Evolutionary conservation across 2,888 invertebrate genomes (phyloP).

Genomic region (Rosalia funebris): DNA sequence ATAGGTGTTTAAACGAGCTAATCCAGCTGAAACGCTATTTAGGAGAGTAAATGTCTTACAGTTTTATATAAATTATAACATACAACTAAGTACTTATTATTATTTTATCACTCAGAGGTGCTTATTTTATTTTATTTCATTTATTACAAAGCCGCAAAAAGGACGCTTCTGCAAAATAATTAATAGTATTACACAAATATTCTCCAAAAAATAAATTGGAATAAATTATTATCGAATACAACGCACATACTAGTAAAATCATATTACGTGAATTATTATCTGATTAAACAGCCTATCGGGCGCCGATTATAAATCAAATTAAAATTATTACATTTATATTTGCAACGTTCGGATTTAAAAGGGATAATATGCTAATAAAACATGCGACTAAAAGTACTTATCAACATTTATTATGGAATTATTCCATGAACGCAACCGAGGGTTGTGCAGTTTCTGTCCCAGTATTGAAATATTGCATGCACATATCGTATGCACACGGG

Average conservation of each 20-base stretch:
- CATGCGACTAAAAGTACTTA: conserved; percentile 20
- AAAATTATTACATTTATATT: conserved; percentile 22
- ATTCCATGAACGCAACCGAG: conserved; percentile 21
- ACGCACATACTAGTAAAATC: no score
- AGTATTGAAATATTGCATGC: conserved; percentile 22
- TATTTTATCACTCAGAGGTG: no score
- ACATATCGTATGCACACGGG: conserved; percentile 14
- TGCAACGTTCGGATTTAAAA: conserved; percentile 1
- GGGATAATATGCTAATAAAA: conserved; percentile 14
- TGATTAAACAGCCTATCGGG: not conserved
- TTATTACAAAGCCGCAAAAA: no score
- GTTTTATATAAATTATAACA: no score
- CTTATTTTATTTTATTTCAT: no score
- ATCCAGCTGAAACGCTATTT: no score
- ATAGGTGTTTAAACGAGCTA: no score
- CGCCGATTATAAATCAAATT: conserved; percentile 22
- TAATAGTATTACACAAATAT: no score
- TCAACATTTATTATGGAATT: conserved; percentile 26
- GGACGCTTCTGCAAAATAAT: no score
- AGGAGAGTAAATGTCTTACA: no score
- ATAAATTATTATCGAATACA: conserved; percentile 5
- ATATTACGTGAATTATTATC: conserved; percentile 6
- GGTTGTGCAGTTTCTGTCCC: conserved; percentile 17
- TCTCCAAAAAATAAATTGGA: conserved; percentile 7
- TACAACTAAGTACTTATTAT: no score